Base-by-base conservation (phyloP, 1,140 invertebrate species). In the Lepidurus packardi region DNA sequence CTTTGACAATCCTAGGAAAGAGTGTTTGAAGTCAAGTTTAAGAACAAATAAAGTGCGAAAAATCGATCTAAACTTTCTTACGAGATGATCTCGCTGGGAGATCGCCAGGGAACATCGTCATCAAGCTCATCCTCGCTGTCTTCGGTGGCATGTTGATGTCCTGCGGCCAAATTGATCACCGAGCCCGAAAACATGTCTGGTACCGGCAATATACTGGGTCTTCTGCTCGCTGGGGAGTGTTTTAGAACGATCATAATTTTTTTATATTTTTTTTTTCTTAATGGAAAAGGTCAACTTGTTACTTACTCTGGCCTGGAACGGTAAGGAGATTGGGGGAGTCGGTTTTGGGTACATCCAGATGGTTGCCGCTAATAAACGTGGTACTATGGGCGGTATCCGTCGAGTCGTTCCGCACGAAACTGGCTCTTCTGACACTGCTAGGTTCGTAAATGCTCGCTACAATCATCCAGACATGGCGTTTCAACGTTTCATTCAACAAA, bases 71-170 rank as follows among this genome's bases (percentile, higher is more conserved):
- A 77, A 79, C 81, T 81, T 24, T 89, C 92, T 92, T 90, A 94
- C 92, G 92, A 91, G 83, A 95, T 94, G 85, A 94, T 94, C 85
- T 95, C 93, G 73, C 92, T 94, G 0, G 93, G 92, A 4, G 93
- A 93, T 81, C 92, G 88, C 93, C 93, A 95, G 1, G 93, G 93
- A 41, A 94, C 93, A 79, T 95, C 92, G 81, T 94, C 93, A 45
- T 94, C 93, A 76, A 94, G 89, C 84, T 95, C 93, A 81, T 95
- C 93, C 81, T 94, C 93, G 81, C 92, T 94, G 79, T 90, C 90
- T 24, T 83, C 82, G 13, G 47, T 53, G 25, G 79, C 75, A 10
- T 74, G 25, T 11, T 78, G 74, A 24, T 75, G 80, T 7, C 76
- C 78, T 5, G 78, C 77, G 2, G 53, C 77, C 41, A 74, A 43